Conservation (phyloP, 2,888 invertebrate species). For the Acrocera orbiculus region DNA sequence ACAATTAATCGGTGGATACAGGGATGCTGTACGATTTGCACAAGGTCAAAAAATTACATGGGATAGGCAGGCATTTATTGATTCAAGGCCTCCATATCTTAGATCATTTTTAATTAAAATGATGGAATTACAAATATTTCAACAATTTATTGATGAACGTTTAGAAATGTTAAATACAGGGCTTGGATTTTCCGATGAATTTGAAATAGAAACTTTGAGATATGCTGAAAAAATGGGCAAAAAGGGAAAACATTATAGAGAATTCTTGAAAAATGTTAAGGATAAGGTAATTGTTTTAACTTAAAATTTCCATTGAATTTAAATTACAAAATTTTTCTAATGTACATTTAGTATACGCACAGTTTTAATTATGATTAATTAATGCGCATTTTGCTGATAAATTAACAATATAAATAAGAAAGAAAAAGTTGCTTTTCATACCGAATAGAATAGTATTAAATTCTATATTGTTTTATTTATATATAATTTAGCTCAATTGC, state of each 20-base stretch:
- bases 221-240: slow-evolving; percentile 36
- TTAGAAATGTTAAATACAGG: slow-evolving; percentile 86
- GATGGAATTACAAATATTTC: slow-evolving; percentile 85
- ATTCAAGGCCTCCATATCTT: slow-evolving; percentile 65
- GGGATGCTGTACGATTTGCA: slow-evolving; percentile 69
- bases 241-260: slow-evolving; percentile 41
- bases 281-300: slow-evolving; percentile 61
- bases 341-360: too few relatives aligned
- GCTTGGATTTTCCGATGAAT: slow-evolving; percentile 82
- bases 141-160: slow-evolving; percentile 85
- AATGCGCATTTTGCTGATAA: too few relatives aligned
- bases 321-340: too few relatives aligned
- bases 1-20: slow-evolving; percentile 83
- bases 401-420: too few relatives aligned
- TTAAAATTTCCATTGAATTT: too few relatives aligned
- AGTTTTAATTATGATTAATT: too few relatives aligned
- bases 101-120: slow-evolving; percentile 81
- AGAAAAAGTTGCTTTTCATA: too few relatives aligned
- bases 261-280: slow-evolving; percentile 74
- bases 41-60: slow-evolving; percentile 64
- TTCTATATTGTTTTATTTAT: too few relatives aligned
- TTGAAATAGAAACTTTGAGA: slow-evolving; percentile 69
- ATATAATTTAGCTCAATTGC: too few relatives aligned
- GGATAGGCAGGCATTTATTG: slow-evolving; percentile 71
- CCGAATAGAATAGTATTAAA: too few relatives aligned